Evolutionary conservation across 2,888 invertebrate genomes (phyloP).

Genomic region (Agrotis segetum): DNA sequence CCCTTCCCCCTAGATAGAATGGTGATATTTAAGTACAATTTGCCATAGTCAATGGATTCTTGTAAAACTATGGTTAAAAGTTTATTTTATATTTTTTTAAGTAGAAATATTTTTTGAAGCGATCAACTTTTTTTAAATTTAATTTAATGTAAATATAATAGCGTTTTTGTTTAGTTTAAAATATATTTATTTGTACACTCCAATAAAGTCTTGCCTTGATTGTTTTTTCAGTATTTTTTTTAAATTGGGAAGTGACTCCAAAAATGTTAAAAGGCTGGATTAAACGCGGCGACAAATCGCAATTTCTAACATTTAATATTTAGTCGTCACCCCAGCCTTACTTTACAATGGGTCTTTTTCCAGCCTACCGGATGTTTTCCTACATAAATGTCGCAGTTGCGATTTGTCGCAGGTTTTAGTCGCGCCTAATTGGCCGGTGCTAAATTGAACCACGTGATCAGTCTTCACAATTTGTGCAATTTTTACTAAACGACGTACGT

Average conservation of each 20-base stretch:
- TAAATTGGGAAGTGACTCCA: constrained; percentile 44
- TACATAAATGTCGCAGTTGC: not conserved
- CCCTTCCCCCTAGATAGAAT: constrained; percentile 65
- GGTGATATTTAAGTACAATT: constrained; percentile 84
- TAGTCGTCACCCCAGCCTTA: not conserved
- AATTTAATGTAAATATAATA: constrained; percentile 71
- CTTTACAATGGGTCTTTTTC: not conserved
- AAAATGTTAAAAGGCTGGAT: constrained; percentile 45
- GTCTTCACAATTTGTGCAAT: constrained; percentile 63
- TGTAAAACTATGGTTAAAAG: constrained; percentile 65
- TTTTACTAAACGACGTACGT: constrained; percentile 60
- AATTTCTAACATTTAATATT: not conserved
- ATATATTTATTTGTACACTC: constrained; percentile 65
- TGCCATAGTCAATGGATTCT: constrained; percentile 75
- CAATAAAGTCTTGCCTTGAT: constrained; percentile 61
- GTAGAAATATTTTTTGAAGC: constrained; percentile 67
- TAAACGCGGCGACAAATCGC: constrained; percentile 39
- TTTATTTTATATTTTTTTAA: constrained; percentile 73
- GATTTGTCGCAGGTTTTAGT: constrained; percentile 42
- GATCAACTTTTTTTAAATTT: constrained; percentile 63
- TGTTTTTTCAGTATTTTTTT: constrained; percentile 39
- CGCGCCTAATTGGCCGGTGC: constrained; percentile 64
- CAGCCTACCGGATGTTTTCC: not conserved
- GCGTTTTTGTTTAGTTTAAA: constrained; percentile 55
- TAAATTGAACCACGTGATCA: constrained; percentile 63